Evolutionary conservation across 1,140 invertebrate genomes (phyloP), one percentile per base, ranked within the genome.

Genomic region (Drosophila asahinai): DNA sequence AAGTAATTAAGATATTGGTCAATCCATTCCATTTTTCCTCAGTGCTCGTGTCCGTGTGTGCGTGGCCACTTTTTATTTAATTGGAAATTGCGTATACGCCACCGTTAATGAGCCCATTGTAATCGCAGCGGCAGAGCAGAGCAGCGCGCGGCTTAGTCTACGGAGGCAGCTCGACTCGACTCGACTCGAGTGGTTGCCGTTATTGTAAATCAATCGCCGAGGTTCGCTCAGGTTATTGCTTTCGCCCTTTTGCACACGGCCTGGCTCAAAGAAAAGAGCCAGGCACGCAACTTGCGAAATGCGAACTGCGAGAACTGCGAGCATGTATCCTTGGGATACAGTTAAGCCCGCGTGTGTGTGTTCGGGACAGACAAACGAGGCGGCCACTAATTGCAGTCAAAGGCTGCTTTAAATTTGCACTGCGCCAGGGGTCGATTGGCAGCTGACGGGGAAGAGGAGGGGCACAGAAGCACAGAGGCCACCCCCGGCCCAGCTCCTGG

Each of bases 371-470:
- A 86, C 72, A 83, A 77, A 81, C 73, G 68, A 74, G 74, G 58
- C 75, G 65, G 72, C 77, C 83, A 79, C 90, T 92, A 92, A 92
- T 92, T 92, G 91, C 81, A 92, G 90, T 90, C 86, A 92, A 89
- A 90, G 78, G 81, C 58, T 63, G 81, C 83, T 89, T 87, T 84
- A 87, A 81, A 89, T 84, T 78, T 77, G 66, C 66, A 67, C 80
- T 33, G 55, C 62, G 67, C 45, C 60, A 63, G 45, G n/a, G 36
- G 61, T 57, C 62, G 76, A 78, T 83, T 84, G 77, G 66, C 72
- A 81, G 57, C 49, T 52, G 15, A 14, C 8, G 30, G 19, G 36
- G 54, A 8, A 5, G 11, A 5, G 7, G 7, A 15, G 19, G n/a
- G 1, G 14, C 3, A 25, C 3, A 25, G 47, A 1, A 0, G 30